Base-by-base conservation (phyloP, 2,888 invertebrate genomes). In the Arrhopalites spinosus region DNA sequence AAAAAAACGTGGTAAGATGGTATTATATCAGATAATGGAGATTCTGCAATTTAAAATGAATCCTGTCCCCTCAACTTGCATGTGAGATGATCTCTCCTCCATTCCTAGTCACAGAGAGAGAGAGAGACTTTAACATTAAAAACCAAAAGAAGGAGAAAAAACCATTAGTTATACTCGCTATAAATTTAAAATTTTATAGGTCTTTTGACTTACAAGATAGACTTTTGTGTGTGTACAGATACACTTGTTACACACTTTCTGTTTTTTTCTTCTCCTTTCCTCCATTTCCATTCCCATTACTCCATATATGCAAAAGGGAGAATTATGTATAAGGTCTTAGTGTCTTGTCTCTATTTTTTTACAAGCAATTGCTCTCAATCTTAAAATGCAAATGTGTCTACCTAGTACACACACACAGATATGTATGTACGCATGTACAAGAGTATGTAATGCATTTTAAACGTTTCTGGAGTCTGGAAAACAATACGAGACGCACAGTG, bases 291-390 rank as follows among this genome's bases (percentile, higher is more conserved):
- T 53, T 17, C 53, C 53, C 53, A 20, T 53, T 53, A 8, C 53
- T 53, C 20, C 53, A 17, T 53, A 53, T 20, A 53, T 53, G 20
- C 53, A 53, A 20, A 53, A 20, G 11, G 15, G 47, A 13, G 47
- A 45, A 45, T 45, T 13, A 45, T 8, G 47, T 13, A 45, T 15
- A 45, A 15, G 15, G 3, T 15, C 53, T 53, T 20, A 5, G 3
- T 20, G n/a, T 36, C 36, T 36, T 36, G 36, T 36, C 11, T 36
- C 36, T 36, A 7, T 36, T 36, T 36, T 11, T 7, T 11, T 11
- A 67, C n/a, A 67, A 36, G 66, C 30, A 67, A 67, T 67, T 67
- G 66, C 43, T 43, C 66, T 67, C 66, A 30, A 70, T 70, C 70
- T 70, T 70, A 43, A 30, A 63, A 63, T 63, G 63, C 63, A 63